Percentiles rank a stretch among this genome's conserved stretches.
phyloP scores from a whole-genome alignment of 2,888 invertebrate genomes.

The Allophyes oxyacanthae region DNA sequence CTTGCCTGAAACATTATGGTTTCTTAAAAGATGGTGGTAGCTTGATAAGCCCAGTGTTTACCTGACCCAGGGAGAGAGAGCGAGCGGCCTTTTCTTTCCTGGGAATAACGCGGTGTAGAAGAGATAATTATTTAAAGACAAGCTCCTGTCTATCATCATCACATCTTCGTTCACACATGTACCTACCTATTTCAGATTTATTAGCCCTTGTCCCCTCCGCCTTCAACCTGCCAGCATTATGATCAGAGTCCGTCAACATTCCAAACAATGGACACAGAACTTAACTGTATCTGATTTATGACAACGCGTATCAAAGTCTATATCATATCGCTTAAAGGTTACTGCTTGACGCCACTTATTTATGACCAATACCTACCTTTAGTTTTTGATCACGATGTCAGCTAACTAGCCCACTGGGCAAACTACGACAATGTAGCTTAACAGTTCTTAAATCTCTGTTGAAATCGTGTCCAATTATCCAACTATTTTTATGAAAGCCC shows the following conservation, averaged over 20 bases:
- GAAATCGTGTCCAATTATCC: constrained; percentile 9
- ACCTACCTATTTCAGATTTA: constrained; percentile 11
- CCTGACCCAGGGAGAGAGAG: no score
- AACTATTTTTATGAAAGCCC: not conserved
- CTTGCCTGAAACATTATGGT: no score
- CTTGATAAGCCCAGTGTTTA: no score
- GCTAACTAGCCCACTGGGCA: no score
- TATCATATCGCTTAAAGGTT: constrained; percentile 33
- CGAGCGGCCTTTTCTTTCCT: no score
- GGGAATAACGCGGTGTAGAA: no score
- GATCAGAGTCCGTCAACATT: constrained; percentile 25
- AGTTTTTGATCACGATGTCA: constrained; percentile 39
- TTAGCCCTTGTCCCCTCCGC: not conserved
- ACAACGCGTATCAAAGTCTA: constrained; percentile 12
- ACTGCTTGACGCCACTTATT: constrained; percentile 29
- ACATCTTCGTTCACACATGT: not conserved
- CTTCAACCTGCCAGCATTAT: constrained; percentile 16
- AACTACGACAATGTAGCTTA: constrained; percentile 2
- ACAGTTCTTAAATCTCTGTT: not conserved
- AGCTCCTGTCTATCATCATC: not conserved
- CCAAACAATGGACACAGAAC: constrained; percentile 24
- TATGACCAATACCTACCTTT: constrained; percentile 33
- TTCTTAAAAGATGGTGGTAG: no score
- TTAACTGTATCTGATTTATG: constrained; percentile 36
- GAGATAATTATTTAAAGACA: no score